Percentiles rank a stretch among this genome's conserved stretches.
phyloP scores from a whole-genome alignment of 1,140 invertebrate genomes.

The Macrobrachium rosenbergii region DNA sequence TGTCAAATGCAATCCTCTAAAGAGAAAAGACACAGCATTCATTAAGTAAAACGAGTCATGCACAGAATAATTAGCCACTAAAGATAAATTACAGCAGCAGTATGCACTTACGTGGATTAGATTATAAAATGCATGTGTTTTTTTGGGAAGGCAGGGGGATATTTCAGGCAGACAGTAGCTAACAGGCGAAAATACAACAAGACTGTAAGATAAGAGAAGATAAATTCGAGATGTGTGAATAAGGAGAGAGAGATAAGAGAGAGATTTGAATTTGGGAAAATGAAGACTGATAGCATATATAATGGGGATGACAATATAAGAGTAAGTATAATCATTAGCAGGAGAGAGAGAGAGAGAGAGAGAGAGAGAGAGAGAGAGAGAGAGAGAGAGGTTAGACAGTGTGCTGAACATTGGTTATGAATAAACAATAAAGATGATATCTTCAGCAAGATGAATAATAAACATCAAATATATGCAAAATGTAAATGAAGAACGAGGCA shows the following conservation, averaged over 20 bases:
- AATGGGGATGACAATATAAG: background rate
- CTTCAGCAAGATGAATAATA: background rate
- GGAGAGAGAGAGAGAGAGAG: constrained; percentile 21
- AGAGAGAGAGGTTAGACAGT: background rate
- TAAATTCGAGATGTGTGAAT: background rate
- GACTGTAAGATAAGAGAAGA: constrained; percentile 54
- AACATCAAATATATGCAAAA: background rate
- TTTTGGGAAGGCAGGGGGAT: constrained; percentile 32
- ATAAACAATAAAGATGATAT: background rate
- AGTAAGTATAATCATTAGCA: too few species aligned
- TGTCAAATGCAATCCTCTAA: too few species aligned
- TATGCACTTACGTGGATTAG: constrained; percentile 52
- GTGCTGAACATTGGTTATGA: too few species aligned
- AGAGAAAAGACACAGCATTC: background rate
- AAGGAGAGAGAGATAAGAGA: background rate
- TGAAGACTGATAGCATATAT: background rate
- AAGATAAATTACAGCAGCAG: background rate
- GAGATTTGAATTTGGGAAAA: background rate
- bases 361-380: background rate
- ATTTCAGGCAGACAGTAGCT: constrained; percentile 49
- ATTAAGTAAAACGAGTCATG: background rate
- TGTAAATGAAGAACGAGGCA: too few species aligned
- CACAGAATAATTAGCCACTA: background rate
- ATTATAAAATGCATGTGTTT: constrained; percentile 25
- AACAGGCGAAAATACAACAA: constrained; percentile 59